Evolutionary conservation across 1,140 invertebrate species (phyloP).

Genomic region (Campoletis sonorensis): DNA sequence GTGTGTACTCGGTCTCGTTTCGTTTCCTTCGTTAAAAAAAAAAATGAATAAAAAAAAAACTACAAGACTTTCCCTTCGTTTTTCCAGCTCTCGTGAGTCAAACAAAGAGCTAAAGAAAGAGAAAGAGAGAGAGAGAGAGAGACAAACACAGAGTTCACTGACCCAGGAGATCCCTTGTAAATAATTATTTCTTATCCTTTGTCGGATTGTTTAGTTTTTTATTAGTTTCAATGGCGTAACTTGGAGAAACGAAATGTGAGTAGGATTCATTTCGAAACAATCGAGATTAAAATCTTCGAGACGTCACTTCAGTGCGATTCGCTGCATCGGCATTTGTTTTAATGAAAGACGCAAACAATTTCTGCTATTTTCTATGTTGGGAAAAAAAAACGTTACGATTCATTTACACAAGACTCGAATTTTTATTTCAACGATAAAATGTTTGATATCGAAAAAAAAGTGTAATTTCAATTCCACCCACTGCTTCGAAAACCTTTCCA

Average conservation of each 20-base stretch:
- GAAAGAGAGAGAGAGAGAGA: not conserved
- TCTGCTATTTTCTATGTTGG: not conserved
- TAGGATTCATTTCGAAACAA: slow-evolving; percentile 6
- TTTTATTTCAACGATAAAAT: not conserved
- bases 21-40: slow-evolving; percentile 47
- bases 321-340: not conserved
- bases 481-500: too few relatives aligned
- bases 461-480: too few relatives aligned
- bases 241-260: slow-evolving; percentile 23
- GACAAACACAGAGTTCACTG: not conserved
- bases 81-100: slow-evolving; percentile 17
- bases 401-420: not conserved
- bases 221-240: not conserved
- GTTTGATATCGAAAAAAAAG: too few relatives aligned
- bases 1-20: slow-evolving; percentile 43
- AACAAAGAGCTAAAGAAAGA: slow-evolving; percentile 18
- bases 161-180: not conserved
- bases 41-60: slow-evolving; percentile 22
- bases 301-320: not conserved
- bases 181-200: slow-evolving; percentile 1
- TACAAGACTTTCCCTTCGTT: slow-evolving; percentile 48
- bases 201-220: not conserved
- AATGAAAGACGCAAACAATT: not conserved
- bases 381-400: not conserved
- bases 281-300: slow-evolving; percentile 5